phyloP scores from a whole-genome alignment of 2,113 vertebrate genomes.

The Pedetes capensis region DNA sequence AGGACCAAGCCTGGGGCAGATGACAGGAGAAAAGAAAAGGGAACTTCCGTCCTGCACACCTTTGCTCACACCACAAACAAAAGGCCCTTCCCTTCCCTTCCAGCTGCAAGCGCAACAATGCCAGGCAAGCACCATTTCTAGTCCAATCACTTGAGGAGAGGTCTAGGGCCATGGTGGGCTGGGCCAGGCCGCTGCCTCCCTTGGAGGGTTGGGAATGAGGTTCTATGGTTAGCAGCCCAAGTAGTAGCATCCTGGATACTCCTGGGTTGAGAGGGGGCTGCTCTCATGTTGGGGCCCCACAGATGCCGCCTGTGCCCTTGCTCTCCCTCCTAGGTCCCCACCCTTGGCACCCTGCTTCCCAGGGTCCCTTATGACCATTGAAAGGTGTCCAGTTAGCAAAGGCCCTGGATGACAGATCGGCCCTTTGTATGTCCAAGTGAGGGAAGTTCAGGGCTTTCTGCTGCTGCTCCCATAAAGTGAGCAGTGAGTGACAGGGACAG shows the following conservation, averaged over 20 bases:
- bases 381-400: no score
- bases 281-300: accelerated
- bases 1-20: conserved; percentile 24
- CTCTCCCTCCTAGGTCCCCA: no score
- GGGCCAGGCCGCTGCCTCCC: neutral
- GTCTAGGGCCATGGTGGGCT: neutral
- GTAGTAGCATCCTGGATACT: neutral
- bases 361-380: neutral
- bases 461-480: no score
- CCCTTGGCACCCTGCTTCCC: neutral
- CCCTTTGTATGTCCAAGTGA: neutral
- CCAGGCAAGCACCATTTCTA: no score
- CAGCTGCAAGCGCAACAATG: neutral
- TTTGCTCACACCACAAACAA: neutral
- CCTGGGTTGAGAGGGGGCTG: neutral
- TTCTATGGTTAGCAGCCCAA: neutral
- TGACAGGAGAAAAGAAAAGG: neutral
- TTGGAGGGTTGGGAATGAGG: neutral
- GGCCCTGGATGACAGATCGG: neutral
- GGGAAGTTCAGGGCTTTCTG: neutral
- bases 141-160: neutral
- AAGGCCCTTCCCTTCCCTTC: neutral
- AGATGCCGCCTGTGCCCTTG: neutral
- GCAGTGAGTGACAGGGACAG: neutral
- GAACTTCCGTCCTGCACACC: neutral